Base-by-base conservation (phyloP, 2,888 invertebrate species). In the Uloborus plumipes region DNA sequence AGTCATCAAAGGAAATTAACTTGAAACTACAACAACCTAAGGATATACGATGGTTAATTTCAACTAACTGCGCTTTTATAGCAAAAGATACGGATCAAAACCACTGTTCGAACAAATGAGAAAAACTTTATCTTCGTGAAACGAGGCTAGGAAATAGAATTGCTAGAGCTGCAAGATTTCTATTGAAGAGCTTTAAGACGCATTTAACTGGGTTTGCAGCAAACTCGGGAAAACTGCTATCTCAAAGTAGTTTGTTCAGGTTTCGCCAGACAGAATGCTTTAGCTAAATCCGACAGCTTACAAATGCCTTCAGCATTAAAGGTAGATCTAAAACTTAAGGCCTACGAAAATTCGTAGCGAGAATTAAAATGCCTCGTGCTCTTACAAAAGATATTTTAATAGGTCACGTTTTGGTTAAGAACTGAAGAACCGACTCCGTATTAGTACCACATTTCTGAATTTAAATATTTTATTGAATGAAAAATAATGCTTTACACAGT, bases 41-140 rank as follows among this genome's bases (percentile, higher is more conserved):
- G 65, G 49, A 71, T 71, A 70, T 78, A 78, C 64, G 77, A 78
- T 55, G 71, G 64, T 78, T 78, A 70, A 78, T 78, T 78, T 78
- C 71, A 78, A 71, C 70, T 78, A 71, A 78, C 77, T 62, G 65
- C 77, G 47, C 55, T 78, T 78, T 78, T 78, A 78, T 78, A 62
- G 77, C 20, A 71, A 47, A 18, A 51, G 69, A 66, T 69, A 61
- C 74, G 72, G 65, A 74, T 74, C 73, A 31, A 51, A 49, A 16
- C 62, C 18, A 31, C 58, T 75, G 65, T 65, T 62, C 22, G 58
- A 49, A 78, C 70, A 71, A 78, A 78, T 71, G 71, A 64, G 70
- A 78, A 65, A 77, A 71, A 78, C 47, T 71, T 78, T 78, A 65
- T 70, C 70, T 62, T 50, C 59, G 61, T 50, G 18, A 62, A 69